phyloP scores from a whole-genome alignment of 2,888 invertebrate genomes.

The Microctonus aethiopoides region DNA sequence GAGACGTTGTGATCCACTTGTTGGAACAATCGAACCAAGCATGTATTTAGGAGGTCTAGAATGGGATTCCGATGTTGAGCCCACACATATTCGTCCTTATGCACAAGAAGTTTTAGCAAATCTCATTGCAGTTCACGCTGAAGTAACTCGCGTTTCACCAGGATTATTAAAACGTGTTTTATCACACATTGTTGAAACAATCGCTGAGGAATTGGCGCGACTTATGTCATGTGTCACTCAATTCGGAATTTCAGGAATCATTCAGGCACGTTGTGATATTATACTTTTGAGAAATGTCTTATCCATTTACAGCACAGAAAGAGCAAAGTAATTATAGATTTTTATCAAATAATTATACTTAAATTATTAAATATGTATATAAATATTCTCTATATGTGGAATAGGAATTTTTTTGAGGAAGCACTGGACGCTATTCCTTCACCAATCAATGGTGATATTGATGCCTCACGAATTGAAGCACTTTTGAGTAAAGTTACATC shows the following conservation, averaged over 20 bases:
- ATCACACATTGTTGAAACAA: conserved; percentile 87
- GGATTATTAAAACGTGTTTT: conserved; percentile 79
- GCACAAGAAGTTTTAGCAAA: conserved; percentile 89
- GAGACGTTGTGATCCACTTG: conserved; percentile 91
- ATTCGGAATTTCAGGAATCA: conserved; percentile 77
- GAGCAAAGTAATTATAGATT: conserved; percentile 71
- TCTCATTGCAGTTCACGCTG: conserved; percentile 81
- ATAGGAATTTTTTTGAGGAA: conserved; percentile 81
- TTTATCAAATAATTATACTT: not conserved
- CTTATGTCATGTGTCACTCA: conserved; percentile 83
- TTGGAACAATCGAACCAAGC: conserved; percentile 95
- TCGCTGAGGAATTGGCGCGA: conserved; percentile 91
- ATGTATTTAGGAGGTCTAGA: conserved; percentile 93
- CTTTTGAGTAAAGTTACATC: conserved; percentile 57
- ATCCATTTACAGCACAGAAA: conserved; percentile 73
- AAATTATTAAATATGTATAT: not conserved
- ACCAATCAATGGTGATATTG: conserved; percentile 71
- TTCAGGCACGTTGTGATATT: conserved; percentile 85
- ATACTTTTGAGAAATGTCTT: conserved; percentile 76
- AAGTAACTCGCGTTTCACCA: conserved; percentile 82
- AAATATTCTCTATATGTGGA: conserved; percentile 15
- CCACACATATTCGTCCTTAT: conserved; percentile 85
- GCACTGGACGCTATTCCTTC: conserved; percentile 82
- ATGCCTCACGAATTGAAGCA: conserved; percentile 60
- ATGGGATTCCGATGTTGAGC: conserved; percentile 82